phyloP scores from a whole-genome alignment of 1,140 invertebrate genomes.

The Penaeus vannamei region DNA sequence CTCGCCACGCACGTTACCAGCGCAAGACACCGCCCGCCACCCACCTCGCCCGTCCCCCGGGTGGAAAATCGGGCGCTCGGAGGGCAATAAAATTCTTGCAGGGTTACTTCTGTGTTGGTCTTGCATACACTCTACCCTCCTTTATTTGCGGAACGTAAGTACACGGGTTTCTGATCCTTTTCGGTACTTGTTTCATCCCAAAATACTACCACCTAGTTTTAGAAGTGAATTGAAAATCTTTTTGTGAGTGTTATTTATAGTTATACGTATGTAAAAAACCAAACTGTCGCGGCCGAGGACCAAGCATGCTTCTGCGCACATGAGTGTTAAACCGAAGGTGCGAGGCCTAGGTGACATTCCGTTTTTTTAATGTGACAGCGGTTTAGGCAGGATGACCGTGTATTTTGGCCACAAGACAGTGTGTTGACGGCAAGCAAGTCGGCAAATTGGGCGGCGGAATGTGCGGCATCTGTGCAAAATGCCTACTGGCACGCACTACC shows the following conservation, averaged over 20 bases:
- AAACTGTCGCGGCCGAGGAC: slow-evolving; percentile 55
- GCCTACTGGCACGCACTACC: slow-evolving; percentile 62
- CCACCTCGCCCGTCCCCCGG: slow-evolving; percentile 67
- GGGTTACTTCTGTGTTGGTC: slow-evolving; percentile 68
- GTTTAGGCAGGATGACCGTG: slow-evolving; percentile 59
- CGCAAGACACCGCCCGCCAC: slow-evolving; percentile 65
- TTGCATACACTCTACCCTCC: slow-evolving; percentile 67
- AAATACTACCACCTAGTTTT: slow-evolving; percentile 60
- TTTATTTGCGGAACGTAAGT: slow-evolving; percentile 66
- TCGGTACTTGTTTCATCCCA: slow-evolving; percentile 65
- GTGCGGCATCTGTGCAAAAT: slow-evolving; percentile 63
- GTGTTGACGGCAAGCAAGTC: slow-evolving; percentile 65
- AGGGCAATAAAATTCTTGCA: slow-evolving; percentile 68
- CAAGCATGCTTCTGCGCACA: slow-evolving; percentile 59
- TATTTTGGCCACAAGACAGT: slow-evolving; percentile 60
- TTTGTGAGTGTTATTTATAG: slow-evolving; percentile 66
- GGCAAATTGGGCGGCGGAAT: slow-evolving; percentile 61
- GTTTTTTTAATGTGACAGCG: slow-evolving; percentile 65
- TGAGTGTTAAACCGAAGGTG: slow-evolving; percentile 62
- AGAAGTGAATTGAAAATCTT: slow-evolving; percentile 66
- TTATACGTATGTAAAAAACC: slow-evolving; percentile 65
- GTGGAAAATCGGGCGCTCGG: slow-evolving; percentile 68
- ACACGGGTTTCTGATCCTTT: slow-evolving; percentile 65
- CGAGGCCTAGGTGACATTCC: slow-evolving; percentile 62
- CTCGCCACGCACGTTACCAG: slow-evolving; percentile 62